Evolutionary conservation across 35 echinoderm and acorn worm genomes (phyloP).

Genomic region (Lytechinus pictus): DNA sequence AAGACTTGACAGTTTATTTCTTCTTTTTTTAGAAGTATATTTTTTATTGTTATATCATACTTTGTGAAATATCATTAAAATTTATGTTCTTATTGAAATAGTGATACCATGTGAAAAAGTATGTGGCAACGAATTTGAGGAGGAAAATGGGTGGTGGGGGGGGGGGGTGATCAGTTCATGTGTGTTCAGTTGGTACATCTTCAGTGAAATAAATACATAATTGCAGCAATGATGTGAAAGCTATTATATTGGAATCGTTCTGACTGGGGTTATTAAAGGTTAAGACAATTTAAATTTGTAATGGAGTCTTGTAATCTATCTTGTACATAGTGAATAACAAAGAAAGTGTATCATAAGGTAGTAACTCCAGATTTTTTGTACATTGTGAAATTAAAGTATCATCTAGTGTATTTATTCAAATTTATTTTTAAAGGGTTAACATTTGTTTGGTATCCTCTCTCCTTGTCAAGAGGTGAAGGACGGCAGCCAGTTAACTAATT

Average conservation of each 20-base stretch:
- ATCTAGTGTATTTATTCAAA: slow-evolving; percentile 14
- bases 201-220: not conserved
- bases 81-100: not conserved
- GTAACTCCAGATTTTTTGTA: slow-evolving; percentile 10
- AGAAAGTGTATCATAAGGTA: not conserved
- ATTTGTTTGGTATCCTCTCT: not conserved
- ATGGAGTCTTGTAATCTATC: not conserved
- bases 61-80: not conserved
- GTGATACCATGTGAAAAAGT: not conserved
- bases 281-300: not conserved
- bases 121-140: not conserved
- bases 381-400: not conserved
- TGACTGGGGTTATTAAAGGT: not conserved
- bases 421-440: not conserved
- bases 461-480: not conserved
- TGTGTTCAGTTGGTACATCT: not conserved
- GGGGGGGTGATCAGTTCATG: no score
- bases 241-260: not conserved
- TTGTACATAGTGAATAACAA: slow-evolving; percentile 5
- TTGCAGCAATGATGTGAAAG: not conserved
- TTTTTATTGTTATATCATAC: not conserved
- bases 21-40: not conserved
- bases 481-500: not conserved
- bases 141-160: not conserved
- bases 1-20: no score